Conservation (phyloP, 2,888 invertebrate genomes). For the Orgyia antiqua region DNA sequence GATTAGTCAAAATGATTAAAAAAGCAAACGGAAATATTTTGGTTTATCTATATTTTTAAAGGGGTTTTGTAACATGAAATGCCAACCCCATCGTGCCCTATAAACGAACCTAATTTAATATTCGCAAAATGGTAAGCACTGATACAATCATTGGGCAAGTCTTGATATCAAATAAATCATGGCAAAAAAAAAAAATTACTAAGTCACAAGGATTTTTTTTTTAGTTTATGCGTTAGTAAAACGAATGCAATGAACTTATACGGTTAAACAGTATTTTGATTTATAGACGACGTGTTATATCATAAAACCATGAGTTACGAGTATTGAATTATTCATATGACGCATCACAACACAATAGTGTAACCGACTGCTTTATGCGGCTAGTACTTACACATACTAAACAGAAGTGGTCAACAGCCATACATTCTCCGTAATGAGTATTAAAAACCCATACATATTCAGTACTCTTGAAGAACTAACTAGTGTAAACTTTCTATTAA, state of each 20-base stretch:
- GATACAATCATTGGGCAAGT: too few species aligned
- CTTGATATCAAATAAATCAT: too few species aligned
- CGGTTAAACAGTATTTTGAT: constrained; percentile 30
- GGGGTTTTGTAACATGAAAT: too few species aligned
- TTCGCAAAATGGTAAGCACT: too few species aligned
- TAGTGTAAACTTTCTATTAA: background rate
- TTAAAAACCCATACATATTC: constrained; percentile 21
- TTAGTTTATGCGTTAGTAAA: background rate
- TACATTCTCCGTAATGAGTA: constrained; percentile 22
- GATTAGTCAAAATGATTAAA: too few species aligned
- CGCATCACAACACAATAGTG: constrained; percentile 44
- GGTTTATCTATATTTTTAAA: too few species aligned
- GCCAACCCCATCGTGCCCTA: too few species aligned
- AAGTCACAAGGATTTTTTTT: too few species aligned
- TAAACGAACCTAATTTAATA: too few species aligned
- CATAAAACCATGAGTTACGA: constrained; percentile 45
- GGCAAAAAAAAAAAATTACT: too few species aligned
- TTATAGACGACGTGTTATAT: constrained; percentile 37
- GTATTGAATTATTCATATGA: constrained; percentile 52
- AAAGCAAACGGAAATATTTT: too few species aligned
- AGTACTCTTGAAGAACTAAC: constrained; percentile 5
- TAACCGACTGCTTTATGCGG: constrained; percentile 29
- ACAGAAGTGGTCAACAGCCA: constrained; percentile 35
- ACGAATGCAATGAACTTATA: constrained; percentile 26
- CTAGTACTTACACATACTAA: constrained; percentile 41